Evolutionary conservation across 2,888 invertebrate species (phyloP), one percentile per base, ranked within the genome.

Genomic region (Drosophila sordidapex): DNA sequence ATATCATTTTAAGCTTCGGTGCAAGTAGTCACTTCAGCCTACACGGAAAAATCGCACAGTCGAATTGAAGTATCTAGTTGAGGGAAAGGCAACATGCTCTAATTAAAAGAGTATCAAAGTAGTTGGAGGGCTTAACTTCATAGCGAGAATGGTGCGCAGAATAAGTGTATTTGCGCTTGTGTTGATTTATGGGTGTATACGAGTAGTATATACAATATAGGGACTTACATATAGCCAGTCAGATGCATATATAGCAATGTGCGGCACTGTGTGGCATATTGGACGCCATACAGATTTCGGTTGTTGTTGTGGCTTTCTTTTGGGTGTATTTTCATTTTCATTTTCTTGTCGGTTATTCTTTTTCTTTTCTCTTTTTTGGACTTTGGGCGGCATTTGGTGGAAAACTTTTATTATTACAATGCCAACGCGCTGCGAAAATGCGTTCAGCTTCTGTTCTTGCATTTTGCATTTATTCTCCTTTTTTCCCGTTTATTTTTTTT

Each of bases 321-420:
- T 58, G 77, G 74, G 59, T 66, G 54, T 63, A 63, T 70, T 70
- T 70, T 67, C 67, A 67, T 77, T 74, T 77, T 77, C 74, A 71
- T 75, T 77, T 75, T 74, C 78, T 77, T 77, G 70, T 74, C 75
- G 59, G 29, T 72, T 60, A 46, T 25, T 52, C 29, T 43, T 46
- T 54, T 21, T 33, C 10, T 49, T 58, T 33, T n/a, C 21, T 21
- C 2, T 60, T 56, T 70, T 77, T 68, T 57, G 48, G 64, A 35
- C 58, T 71, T 63, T 67, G 71, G 78, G 64, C 46, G 72, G 53
- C 48, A 51, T 49, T 63, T 69, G 76, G 70, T 5, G 66, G 54
- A 73, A 80, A 82, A 86, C 81, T 84, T 86, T 85, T 86, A 81
- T 84, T 85, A 86, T 86, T 85, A 77, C 84, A 82, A 74, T 79